Evolutionary conservation across 2,113 vertebrate genomes (phyloP), one percentile per base, ranked within the genome.

Genomic region (Hippoglossus stenolepis): DNA sequence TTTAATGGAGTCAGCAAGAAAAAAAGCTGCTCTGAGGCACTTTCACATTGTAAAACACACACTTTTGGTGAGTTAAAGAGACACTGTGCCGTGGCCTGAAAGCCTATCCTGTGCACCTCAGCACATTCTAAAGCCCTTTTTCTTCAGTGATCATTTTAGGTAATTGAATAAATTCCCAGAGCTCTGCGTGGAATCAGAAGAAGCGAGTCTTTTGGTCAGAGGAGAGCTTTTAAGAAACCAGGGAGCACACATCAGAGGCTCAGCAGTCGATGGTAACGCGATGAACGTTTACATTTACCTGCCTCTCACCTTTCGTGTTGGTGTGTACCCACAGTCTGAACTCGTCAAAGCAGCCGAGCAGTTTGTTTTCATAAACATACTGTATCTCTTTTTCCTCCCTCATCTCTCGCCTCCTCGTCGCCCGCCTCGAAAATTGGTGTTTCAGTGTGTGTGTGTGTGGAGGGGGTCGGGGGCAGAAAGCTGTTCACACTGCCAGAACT

Each of bases 221-320:
- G 64, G 89, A 90, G 90, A 82, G 93, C 90, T 91, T 93, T 94
- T 93, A 93, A 91, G 90, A 87, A 85, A 87, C 68, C 84, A 21
- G 86, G 71, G 67, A 75, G 77, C 66, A 53, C 38, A 89, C 87
- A 91, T 87, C 80, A 79, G 84, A 87, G 82, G 81, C 83, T 65
- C 70, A 64, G 86, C 70, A 80, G 91, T 95, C 93, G 82, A 94
- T 93, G 90, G 79, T 94, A 94, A 95, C 93, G 84, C 71, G 75
- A 94, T 95, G 86, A 92, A 72, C 69, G 70, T 84, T 91, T 85
- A 80, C 89, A 87, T 91, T 94, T 86, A 94, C 92, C 90, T 93
- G 91, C 89, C 83, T 93, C 91, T 94, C 90, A 94, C 90, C 92
- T 93, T 93, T 91, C 87, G 79, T 88, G 90, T 91, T 87, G 85